phyloP scores from a whole-genome alignment of 2,113 vertebrate species.

The rabbit (Oryctolagus cuniculus) region DNA sequence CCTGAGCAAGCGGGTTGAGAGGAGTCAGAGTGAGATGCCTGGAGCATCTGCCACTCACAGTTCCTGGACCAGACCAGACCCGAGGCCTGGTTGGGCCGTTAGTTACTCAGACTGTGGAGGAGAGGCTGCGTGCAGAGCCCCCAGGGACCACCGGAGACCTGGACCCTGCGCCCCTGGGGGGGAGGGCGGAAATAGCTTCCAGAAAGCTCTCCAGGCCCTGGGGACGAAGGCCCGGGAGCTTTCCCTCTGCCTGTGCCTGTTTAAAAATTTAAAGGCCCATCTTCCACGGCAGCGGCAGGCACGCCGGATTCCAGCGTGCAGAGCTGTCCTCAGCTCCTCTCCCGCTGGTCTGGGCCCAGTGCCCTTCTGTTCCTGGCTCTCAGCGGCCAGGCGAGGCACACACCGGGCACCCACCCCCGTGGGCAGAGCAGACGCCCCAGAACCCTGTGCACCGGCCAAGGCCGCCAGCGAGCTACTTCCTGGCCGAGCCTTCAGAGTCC shows the following conservation, averaged over 20 bases:
- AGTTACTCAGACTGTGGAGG: conserved; percentile 52
- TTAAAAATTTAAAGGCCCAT: neutral
- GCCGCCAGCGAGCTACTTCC: too few species aligned
- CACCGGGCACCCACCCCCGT: too few species aligned
- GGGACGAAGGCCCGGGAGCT: neutral
- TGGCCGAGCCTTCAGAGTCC: too few species aligned
- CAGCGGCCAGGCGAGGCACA: too few species aligned
- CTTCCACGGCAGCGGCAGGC: too few species aligned
- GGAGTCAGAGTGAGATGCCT: neutral
- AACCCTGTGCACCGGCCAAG: too few species aligned
- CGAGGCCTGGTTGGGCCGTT: conserved; percentile 11
- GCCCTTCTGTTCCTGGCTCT: too few species aligned
- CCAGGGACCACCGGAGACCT: neutral
- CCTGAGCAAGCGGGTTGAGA: neutral
- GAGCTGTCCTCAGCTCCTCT: too few species aligned
- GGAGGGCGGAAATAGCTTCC: neutral
- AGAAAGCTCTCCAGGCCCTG: neutral
- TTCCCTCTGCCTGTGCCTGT: neutral
- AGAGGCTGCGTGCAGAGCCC: neutral
- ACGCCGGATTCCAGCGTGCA: too few species aligned
- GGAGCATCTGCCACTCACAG: too few species aligned
- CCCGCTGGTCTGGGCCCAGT: too few species aligned
- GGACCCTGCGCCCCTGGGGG: neutral
- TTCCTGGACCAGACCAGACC: conserved; percentile 46
- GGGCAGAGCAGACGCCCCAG: too few species aligned